phyloP scores from a whole-genome alignment of 2,888 invertebrate species.

The Lasioglossum malachurum region DNA sequence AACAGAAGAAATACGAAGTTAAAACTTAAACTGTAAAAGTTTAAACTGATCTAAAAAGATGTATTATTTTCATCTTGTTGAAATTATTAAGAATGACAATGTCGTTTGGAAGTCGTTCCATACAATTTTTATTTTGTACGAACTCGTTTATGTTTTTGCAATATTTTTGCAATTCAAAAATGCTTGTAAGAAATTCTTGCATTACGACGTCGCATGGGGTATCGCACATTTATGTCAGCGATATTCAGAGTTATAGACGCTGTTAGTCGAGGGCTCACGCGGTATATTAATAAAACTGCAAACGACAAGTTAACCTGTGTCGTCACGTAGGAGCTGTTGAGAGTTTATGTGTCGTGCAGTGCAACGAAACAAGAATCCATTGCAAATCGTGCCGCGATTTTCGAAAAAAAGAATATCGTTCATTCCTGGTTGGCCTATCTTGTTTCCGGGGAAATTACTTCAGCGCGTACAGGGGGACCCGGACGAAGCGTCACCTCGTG shows the following conservation, averaged over 20 bases:
- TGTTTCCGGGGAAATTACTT: slow-evolving; percentile 26
- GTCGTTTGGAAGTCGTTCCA: no score
- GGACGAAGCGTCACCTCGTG: neutral
- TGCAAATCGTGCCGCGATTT: slow-evolving; percentile 24
- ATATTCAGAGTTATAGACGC: neutral
- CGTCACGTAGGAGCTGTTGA: slow-evolving; percentile 13
- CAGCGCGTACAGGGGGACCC: neutral
- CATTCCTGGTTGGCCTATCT: neutral
- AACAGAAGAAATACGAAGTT: no score
- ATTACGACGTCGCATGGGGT: neutral
- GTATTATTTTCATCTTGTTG: no score
- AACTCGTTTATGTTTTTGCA: neutral
- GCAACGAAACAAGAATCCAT: slow-evolving; percentile 37
- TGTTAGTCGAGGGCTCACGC: neutral
- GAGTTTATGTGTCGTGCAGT: slow-evolving; percentile 14
- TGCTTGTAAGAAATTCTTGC: neutral
- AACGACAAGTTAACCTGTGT: slow-evolving; percentile 36
- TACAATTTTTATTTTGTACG: no score
- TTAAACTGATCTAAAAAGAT: no score
- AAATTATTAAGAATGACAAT: no score
- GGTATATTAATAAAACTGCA: slow-evolving; percentile 18
- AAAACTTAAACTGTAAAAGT: no score
- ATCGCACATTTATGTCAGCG: slow-evolving; percentile 4
- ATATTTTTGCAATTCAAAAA: neutral
- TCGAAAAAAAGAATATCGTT: slow-evolving; percentile 7